These are phyloP conservation scores for Kryptolebias marmoratus DNA, from an alignment of 2,113 vertebrate genomes.

Conservation along the genomic window DNA sequence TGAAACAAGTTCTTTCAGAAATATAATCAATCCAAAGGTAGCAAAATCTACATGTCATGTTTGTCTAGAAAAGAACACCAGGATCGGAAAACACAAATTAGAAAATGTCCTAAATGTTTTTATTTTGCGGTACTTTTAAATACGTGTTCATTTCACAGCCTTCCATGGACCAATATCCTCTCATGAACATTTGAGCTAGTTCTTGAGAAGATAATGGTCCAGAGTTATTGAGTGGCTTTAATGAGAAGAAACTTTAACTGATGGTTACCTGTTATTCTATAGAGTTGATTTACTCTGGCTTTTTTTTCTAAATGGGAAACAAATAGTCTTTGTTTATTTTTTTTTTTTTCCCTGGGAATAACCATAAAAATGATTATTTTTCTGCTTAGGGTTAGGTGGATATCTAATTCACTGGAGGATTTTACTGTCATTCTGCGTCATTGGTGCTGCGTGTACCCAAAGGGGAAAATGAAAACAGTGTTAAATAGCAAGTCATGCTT, in stretches of 20 bases:
- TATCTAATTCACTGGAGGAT: constrained; percentile 38
- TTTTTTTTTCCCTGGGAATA: constrained; percentile 4
- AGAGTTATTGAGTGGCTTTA: background rate
- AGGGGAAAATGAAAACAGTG: constrained; percentile 51
- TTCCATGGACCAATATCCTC: constrained; percentile 6
- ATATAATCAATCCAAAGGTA: no score
- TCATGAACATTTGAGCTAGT: background rate
- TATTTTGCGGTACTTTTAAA: no score
- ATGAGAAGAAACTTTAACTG: constrained; percentile 23
- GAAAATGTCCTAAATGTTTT: no score
- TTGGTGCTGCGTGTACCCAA: constrained; percentile 16
- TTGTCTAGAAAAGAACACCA: no score
- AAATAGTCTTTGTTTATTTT: constrained; percentile 36
- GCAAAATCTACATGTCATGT: no score
- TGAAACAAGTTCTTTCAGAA: background rate
- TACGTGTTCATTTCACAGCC: no score
- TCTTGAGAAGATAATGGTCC: no score
- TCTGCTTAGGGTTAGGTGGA: constrained; percentile 4
- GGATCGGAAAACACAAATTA: no score
- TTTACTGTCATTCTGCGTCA: constrained; percentile 50
- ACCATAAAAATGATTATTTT: constrained; percentile 11
- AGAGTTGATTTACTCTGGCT: background rate
- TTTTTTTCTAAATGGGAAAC: constrained; percentile 10
- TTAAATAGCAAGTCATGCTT: constrained; percentile 61
- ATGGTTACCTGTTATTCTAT: background rate